These are phyloP conservation scores for Leucoma salicis DNA, from an alignment of 2,888 invertebrate species.

Conservation along the genomic window DNA sequence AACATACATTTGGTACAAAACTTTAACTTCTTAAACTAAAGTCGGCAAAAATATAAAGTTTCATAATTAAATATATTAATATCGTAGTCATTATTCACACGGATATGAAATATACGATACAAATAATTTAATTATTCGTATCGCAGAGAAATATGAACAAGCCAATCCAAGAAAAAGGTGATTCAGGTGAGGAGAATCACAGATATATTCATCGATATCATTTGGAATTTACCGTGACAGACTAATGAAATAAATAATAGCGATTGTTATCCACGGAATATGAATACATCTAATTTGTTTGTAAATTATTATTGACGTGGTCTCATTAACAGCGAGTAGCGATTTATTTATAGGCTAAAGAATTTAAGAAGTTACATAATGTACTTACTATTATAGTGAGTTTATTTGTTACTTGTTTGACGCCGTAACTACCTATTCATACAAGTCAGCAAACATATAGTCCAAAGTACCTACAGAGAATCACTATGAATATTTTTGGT, in stretches of 20 bases:
- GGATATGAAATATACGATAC: background rate
- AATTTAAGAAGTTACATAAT: too few relatives aligned
- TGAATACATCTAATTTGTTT: conserved; percentile 38
- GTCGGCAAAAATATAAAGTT: background rate
- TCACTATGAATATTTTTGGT: too few relatives aligned
- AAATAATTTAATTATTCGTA: conserved; percentile 1
- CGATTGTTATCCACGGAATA: conserved; percentile 36
- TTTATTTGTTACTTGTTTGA: too few relatives aligned
- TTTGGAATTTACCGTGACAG: conserved; percentile 26
- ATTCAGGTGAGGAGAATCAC: conserved; percentile 16
- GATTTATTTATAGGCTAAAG: too few relatives aligned
- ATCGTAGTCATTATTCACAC: background rate
- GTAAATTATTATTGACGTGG: conserved; percentile 10
- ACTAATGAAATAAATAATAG: conserved; percentile 33
- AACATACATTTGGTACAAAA: too few relatives aligned
- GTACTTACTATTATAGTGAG: too few relatives aligned
- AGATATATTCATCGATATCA: conserved; percentile 21
- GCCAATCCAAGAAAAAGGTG: conserved; percentile 14
- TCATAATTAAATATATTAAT: too few relatives aligned
- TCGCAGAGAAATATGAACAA: conserved; percentile 1
- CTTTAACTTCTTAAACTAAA: too few relatives aligned
- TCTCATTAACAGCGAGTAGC: conserved; percentile 11
- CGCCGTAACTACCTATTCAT: too few relatives aligned
- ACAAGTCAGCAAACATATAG: too few relatives aligned
- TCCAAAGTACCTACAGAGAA: too few relatives aligned